phyloP scores from a whole-genome alignment of 2,113 vertebrate genomes.

The Oxygymnocypris stewartii region DNA sequence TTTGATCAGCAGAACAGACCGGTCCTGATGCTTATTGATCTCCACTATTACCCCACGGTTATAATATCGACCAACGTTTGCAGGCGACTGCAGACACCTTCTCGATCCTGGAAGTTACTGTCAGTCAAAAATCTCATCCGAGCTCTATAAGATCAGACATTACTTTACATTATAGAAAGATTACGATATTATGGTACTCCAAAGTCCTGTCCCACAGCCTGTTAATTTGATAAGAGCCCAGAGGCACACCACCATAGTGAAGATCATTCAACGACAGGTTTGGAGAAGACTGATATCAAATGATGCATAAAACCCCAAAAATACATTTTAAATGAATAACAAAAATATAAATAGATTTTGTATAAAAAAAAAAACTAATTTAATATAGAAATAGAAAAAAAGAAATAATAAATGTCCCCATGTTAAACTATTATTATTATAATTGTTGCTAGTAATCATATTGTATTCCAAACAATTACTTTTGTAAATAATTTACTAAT shows the following conservation, averaged over 20 bases:
- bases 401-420: too few species aligned
- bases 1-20: conserved; percentile 80
- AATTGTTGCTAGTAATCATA: too few species aligned
- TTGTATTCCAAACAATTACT: too few species aligned
- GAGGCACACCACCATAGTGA: not conserved
- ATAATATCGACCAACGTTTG: conserved; percentile 75
- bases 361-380: not conserved
- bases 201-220: not conserved
- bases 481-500: too few species aligned
- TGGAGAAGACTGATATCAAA: not conserved
- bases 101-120: conserved; percentile 54
- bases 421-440: too few species aligned
- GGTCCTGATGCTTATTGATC: conserved; percentile 79
- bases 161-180: not conserved
- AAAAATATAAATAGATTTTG: not conserved
- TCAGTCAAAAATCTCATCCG: conserved; percentile 37
- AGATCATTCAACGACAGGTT: not conserved
- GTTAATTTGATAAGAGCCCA: not conserved
- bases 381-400: too few species aligned
- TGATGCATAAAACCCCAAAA: not conserved
- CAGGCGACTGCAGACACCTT: conserved; percentile 62
- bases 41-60: conserved; percentile 74
- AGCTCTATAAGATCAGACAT: not conserved
- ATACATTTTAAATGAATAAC: not conserved
- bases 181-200: not conserved